phyloP scores from a whole-genome alignment of 2,888 invertebrate genomes.

The Timema podura region DNA sequence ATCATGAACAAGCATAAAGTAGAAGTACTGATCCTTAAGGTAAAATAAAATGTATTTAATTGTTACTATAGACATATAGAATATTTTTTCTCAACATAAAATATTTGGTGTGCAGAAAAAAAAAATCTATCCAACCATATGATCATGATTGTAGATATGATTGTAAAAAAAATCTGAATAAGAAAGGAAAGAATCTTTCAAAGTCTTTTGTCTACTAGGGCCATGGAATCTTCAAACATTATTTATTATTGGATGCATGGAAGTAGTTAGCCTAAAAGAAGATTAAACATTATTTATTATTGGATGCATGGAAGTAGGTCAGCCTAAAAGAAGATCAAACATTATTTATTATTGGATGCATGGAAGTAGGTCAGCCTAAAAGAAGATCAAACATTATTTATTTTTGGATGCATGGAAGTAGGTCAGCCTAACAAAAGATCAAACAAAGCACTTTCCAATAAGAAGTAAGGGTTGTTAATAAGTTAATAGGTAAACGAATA shows the following conservation, averaged over 20 bases:
- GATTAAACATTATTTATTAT: too few relatives aligned
- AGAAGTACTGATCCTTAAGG: background rate
- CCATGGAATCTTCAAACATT: slow-evolving; percentile 7
- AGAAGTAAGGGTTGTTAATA: background rate
- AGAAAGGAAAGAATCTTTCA: background rate
- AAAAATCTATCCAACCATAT: background rate
- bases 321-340: too few relatives aligned
- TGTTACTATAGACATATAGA: background rate
- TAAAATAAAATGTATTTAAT: background rate
- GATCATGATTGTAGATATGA: too few relatives aligned
- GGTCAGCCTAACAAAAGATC: background rate
- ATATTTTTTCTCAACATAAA: too few relatives aligned
- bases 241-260: too few relatives aligned
- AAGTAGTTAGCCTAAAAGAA: too few relatives aligned
- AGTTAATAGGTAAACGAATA: background rate
- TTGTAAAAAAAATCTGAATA: background rate
- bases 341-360: too few relatives aligned
- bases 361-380: too few relatives aligned
- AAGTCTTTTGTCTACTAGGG: slow-evolving; percentile 1
- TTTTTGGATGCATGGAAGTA: slow-evolving; percentile 4
- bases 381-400: slow-evolving; percentile 10
- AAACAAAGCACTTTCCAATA: background rate
- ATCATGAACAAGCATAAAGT: background rate
- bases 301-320: too few relatives aligned
- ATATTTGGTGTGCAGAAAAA: slow-evolving; percentile 2